Base-by-base conservation (phyloP, 37 sponge, comb jelly and placozoan genomes). In the Crambe crambe region DNA sequence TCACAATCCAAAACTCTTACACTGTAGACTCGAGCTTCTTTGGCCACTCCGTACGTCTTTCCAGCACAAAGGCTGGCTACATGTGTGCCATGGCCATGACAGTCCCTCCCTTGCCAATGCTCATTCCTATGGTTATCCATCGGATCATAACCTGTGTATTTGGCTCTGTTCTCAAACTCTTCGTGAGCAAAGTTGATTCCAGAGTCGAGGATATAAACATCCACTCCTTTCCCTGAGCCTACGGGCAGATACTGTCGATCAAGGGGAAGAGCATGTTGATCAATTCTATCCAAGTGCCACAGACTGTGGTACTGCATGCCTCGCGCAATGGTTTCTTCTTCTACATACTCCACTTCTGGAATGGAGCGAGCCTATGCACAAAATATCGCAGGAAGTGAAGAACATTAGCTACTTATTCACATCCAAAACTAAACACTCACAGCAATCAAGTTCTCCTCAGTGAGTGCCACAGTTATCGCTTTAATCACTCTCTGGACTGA, bases 81-180 rank as follows among this genome's bases (percentile, higher is more conserved):
- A 68, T 91, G 91, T 18, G 91, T 86, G 1, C 91, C 91, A 58
- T 91, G 91, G 4, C 91, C 87, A 68, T 83, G 69, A 47, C 91
- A 91, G 37, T 91, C 93, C 0, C 25, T 9, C 0, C 93, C 93
- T 26, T 63, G 73, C 25, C 77, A 37, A 26, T 23, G n/a, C 22
- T 17, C 31, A 21, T 21, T 0, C 41, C 20, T 56, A 63, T 25
- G 51, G 31, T 26, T 68, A 56, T 84, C 85, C 36, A 76, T 60
- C 12, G 85, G 76, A 80, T 84, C 88, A 61, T 72, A 88, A 20
- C 83, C 83, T 2, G 78, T 5, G 34, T 77, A 85, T 38, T 71
- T 77, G 43, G 81, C 87, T 23, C 81, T 27, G 37, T 68, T 58
- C 54, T 74, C 70, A 40, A 87, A 80, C 70, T 87, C 87, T 37